A percentile compares a stretch with the other conserved stretches of the same genome.
Conservation (phyloP, 2,113 vertebrate species). For the Gavialis gangeticus region DNA sequence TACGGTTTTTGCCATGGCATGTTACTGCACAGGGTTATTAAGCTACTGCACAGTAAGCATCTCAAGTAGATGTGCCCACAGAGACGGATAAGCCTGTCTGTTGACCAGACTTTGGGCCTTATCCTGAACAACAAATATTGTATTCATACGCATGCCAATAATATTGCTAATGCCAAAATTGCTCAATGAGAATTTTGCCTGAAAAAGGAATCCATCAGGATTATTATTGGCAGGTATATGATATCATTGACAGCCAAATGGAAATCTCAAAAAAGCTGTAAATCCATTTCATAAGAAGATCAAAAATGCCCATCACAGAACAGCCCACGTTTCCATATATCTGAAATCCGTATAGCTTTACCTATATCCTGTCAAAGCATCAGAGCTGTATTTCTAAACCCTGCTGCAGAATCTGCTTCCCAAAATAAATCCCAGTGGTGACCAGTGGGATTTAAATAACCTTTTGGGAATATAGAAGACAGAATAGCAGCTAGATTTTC, state of each 20-base stretch:
- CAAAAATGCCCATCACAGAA: slow-evolving; percentile 29
- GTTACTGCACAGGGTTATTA: too few species aligned
- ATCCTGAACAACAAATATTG: background rate
- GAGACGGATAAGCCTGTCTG: slow-evolving; percentile 31
- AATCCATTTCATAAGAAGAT: slow-evolving; percentile 67
- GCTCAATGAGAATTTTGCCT: background rate
- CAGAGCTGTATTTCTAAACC: slow-evolving; percentile 34
- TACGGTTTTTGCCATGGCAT: too few species aligned
- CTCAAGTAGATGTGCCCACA: slow-evolving; percentile 37
- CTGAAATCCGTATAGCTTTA: slow-evolving; percentile 65
- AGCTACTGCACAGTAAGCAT: too few species aligned
- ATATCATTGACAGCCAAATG: slow-evolving; percentile 45
- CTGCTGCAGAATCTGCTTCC: slow-evolving; percentile 62
- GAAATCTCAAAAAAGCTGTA: slow-evolving; percentile 45
- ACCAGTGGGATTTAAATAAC: slow-evolving; percentile 72
- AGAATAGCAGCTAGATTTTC: slow-evolving; percentile 58
- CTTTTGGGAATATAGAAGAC: slow-evolving; percentile 57
- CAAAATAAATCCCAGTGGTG: slow-evolving; percentile 72
- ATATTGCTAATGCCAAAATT: background rate
- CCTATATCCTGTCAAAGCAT: slow-evolving; percentile 49
- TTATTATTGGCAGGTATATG: slow-evolving; percentile 22
- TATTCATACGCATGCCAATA: background rate
- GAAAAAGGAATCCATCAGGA: slow-evolving; percentile 32
- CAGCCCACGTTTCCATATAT: slow-evolving; percentile 27
- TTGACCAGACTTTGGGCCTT: slow-evolving; percentile 15